These are phyloP conservation scores for Sebastes cheni DNA, from an alignment of 2,797 vertebrate genomes.

Conservation along the genomic window DNA sequence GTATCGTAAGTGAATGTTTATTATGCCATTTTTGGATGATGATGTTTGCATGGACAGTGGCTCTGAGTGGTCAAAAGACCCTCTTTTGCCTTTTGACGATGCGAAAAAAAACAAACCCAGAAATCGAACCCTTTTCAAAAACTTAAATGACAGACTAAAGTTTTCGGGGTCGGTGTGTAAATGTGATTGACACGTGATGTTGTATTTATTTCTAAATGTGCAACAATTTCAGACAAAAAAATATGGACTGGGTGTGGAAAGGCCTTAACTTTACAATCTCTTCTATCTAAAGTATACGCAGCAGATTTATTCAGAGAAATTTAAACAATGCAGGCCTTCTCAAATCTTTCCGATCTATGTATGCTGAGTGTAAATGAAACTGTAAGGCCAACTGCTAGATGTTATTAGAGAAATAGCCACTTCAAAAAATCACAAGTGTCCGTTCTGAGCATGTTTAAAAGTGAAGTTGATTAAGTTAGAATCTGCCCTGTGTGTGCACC, in stretches of 20 bases:
- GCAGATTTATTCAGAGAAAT: neutral
- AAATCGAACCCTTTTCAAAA: no score
- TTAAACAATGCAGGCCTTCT: neutral
- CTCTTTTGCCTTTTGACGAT: no score
- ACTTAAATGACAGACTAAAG: no score
- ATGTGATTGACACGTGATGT: no score
- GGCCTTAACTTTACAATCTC: neutral
- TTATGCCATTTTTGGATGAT: no score
- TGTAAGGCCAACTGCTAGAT: slow-evolving; percentile 12
- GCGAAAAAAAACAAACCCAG: fast-evolving
- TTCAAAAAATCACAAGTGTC: slow-evolving; percentile 18
- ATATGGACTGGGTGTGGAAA: no score
- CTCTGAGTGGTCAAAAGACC: no score
- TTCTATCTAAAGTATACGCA: neutral
- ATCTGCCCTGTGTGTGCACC: slow-evolving; percentile 19
- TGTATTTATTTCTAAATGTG: no score
- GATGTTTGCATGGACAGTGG: no score
- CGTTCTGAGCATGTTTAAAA: slow-evolving; percentile 6
- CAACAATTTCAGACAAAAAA: no score
- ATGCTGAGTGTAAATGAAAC: neutral
- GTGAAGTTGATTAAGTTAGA: slow-evolving; percentile 46
- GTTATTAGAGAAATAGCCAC: slow-evolving; percentile 5
- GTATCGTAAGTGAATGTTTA: no score
- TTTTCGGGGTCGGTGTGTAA: no score
- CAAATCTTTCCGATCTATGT: neutral